Percentiles rank a stretch among this genome's conserved stretches.
Evolutionary conservation across 2,113 vertebrate species (phyloP).

Genomic region (Hydropotes inermis): DNA sequence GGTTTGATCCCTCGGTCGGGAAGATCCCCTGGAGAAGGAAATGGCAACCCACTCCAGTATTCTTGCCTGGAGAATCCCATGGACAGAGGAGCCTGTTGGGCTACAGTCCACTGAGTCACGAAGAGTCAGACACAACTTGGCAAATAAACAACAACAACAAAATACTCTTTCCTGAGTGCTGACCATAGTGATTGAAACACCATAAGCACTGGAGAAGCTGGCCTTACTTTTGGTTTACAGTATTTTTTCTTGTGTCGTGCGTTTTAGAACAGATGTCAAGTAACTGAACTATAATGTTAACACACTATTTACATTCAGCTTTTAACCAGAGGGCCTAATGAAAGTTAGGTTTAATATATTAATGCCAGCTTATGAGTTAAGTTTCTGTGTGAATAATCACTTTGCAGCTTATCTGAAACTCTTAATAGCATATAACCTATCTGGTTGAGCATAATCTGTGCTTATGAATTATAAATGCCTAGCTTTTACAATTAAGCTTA

Average conservation of each 20-base stretch:
- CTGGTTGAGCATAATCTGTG: conserved; percentile 70
- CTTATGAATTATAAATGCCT: conserved; percentile 74
- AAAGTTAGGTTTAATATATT: conserved; percentile 50
- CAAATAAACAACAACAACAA: not conserved
- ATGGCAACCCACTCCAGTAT: not conserved
- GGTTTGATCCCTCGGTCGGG: not conserved
- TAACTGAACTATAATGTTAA: conserved; percentile 57
- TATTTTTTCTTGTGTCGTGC: conserved; percentile 46
- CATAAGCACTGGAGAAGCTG: not conserved
- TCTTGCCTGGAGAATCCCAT: not conserved
- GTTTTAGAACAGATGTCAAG: conserved; percentile 46
- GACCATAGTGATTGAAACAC: not conserved
- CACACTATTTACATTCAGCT: conserved; percentile 47
- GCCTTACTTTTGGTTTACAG: conserved; percentile 49
- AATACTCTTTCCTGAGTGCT: not conserved
- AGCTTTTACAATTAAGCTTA: conserved; percentile 68
- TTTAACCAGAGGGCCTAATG: conserved; percentile 62
- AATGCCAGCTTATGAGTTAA: conserved; percentile 72
- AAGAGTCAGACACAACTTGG: not conserved
- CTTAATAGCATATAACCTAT: conserved; percentile 57
- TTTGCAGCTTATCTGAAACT: conserved; percentile 62
- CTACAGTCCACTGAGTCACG: not conserved
- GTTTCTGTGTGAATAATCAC: conserved; percentile 67
- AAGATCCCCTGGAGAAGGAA: not conserved
- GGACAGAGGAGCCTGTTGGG: not conserved